Evolutionary conservation across 2,888 invertebrate genomes (phyloP), one percentile per base, ranked within the genome.

Genomic region (Caenorhabditis becei): DNA sequence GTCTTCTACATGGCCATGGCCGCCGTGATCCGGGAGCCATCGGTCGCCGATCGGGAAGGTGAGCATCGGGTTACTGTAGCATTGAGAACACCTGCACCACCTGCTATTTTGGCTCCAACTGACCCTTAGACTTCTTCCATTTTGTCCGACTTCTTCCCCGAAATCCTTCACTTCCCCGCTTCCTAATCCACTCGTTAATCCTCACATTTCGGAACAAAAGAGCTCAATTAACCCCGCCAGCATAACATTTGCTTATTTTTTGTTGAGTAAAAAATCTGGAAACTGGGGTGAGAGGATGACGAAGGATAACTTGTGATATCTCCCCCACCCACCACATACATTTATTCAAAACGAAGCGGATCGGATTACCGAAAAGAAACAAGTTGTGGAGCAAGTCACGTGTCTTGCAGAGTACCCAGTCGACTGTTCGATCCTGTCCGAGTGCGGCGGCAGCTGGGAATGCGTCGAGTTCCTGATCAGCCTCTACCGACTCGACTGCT

Each of bases 401-500:
- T 41, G 10, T 16, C 16, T 63, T 77, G 18, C 66, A 67, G 77
- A 58, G 18, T 61, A 61, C 61, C 53, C 69, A 18, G 51, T 69
- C 41, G 77, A 77, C 54, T 77, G 77, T 26, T 77, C 77, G 18
- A 63, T 63, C 20, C 41, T 77, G 20, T 28, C 28, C 37, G 77
- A 70, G 23, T 77, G 77, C 37, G 51, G 35, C 51, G 63, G 49
- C 35, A 77, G 58, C 35, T 51, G 53, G 58, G 69, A 53, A 8
- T 77, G 77, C 24, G 54, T 77, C 28, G 69, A 70, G 24, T 63
- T 70, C 20, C 58, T 77, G 41, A 63, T 63, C 56, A 44, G 37
- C 24, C 69, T 70, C 24, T 77, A 77, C 47, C 77, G 77, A 37
- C 35, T 77, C 16, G 69, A 77, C 47, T 77, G 77, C 26, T 69